Base-by-base conservation (phyloP, 2,888 invertebrate genomes). In the Phyllotreta cruciferae region DNA sequence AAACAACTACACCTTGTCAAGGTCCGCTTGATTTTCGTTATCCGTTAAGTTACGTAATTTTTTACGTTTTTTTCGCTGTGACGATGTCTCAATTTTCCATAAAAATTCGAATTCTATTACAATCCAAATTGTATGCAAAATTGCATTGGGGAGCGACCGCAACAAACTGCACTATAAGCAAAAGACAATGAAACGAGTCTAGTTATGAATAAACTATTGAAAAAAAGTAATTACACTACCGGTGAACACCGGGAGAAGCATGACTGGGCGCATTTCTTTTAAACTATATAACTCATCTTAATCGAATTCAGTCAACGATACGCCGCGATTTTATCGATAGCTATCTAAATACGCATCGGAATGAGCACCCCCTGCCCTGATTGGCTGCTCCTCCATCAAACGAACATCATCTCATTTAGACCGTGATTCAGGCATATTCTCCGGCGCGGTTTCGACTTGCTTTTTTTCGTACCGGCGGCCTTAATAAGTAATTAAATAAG, bases 311-410 rank as follows among this genome's bases (percentile, higher is more conserved):
- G 77, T 71, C 74, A 74, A 70, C 73, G 75, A 73, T 75, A 74
- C 68, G 62, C 67, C 69, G 61, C 67, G 73, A 73, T 74, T 71
- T 74, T 73, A 78, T 78, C 79, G 77, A 78, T 76, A 74, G 70
- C 73, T 74, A 78, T 78, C 57, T 57, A 78, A 80, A 79, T 79
- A 79, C 77, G 78, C 77, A 75, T 74, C 76, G 73, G 77, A 75
- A 74, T 76, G 78, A 77, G 76, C 77, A 76, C 73, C 73, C 39
- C 69, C 70, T 75, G 76, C 76, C 75, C 76, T 78, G 78, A 78
- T 78, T 78, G 78, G 76, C 73, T 73, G 73, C 75, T 73, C 73
- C 73, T 76, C 13, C 76, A 77, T 78, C 75, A 65, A 64, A 66
- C 70, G 71, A 76, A 74, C 74, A 73, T 75, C 75, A 74, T 75